These are phyloP conservation scores for Epizoanthus illoricatus DNA, from an alignment of 92 coral and sea anemone species.

Conservation along the genomic window DNA sequence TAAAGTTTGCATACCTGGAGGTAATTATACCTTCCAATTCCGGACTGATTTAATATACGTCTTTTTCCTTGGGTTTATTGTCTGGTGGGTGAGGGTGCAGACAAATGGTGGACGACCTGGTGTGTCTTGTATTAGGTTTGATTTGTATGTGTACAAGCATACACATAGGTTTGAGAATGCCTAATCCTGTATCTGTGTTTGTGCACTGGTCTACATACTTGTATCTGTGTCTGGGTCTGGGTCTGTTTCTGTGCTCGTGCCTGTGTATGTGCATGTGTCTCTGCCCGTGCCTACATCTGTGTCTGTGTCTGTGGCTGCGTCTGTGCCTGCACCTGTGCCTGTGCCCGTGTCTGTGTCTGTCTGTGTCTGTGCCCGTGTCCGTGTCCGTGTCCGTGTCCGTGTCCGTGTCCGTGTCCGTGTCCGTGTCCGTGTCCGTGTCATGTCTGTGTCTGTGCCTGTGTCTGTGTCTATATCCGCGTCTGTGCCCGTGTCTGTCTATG, in stretches of 20 bases:
- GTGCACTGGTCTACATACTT: too few relatives aligned
- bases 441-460: not conserved
- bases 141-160: too few relatives aligned
- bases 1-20: constrained; percentile 56
- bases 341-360: not conserved
- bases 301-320: not conserved
- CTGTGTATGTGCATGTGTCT: not conserved
- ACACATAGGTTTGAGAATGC: too few relatives aligned
- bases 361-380: not conserved
- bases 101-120: too few relatives aligned
- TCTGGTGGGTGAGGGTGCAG: too few relatives aligned
- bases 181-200: too few relatives aligned
- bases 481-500: not conserved
- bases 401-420: not conserved
- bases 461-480: not conserved
- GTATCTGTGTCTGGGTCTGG: not conserved
- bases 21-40: not conserved
- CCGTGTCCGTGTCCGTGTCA: not conserved
- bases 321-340: not conserved
- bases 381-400: too few relatives aligned
- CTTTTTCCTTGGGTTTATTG: too few relatives aligned
- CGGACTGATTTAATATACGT: too few relatives aligned
- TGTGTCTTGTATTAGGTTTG: too few relatives aligned
- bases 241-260: not conserved
- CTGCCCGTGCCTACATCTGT: not conserved